Evolutionary conservation across 2,888 invertebrate genomes (phyloP).

Genomic region (Acleris sparsana): DNA sequence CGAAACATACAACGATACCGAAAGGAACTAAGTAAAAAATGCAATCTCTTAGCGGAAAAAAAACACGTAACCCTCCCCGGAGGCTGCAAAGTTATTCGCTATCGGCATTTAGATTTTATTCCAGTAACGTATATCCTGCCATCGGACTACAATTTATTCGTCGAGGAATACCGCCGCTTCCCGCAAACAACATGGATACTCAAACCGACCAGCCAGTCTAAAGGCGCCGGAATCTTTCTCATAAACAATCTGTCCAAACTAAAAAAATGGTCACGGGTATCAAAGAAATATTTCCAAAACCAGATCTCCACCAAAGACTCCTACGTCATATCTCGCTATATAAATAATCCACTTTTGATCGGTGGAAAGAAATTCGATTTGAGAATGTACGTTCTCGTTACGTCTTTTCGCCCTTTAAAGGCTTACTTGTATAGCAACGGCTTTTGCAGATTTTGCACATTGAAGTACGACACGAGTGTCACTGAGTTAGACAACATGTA

Average conservation of each 20-base stretch:
- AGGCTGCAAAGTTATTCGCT: slow-evolving; percentile 86
- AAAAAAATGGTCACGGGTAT: slow-evolving; percentile 90
- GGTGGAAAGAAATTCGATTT: slow-evolving; percentile 98
- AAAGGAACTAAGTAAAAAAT: slow-evolving; percentile 93
- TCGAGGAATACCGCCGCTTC: slow-evolving; percentile 93
- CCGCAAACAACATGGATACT: slow-evolving; percentile 96
- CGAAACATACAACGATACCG: slow-evolving; percentile 95
- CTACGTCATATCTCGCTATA: slow-evolving; percentile 97
- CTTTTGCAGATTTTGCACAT: slow-evolving; percentile 97
- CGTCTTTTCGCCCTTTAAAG: slow-evolving; percentile 95
- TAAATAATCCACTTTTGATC: slow-evolving; percentile 95
- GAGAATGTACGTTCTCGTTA: slow-evolving; percentile 94
- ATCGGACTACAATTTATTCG: slow-evolving; percentile 95
- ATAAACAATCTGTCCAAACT: slow-evolving; percentile 90
- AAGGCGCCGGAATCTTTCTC: slow-evolving; percentile 93
- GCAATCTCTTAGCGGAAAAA: slow-evolving; percentile 90
- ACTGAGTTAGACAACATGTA: slow-evolving; percentile 95
- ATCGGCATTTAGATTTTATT: slow-evolving; percentile 91
- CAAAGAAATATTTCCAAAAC: slow-evolving; percentile 90
- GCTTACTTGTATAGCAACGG: slow-evolving; percentile 95
- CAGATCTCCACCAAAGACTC: slow-evolving; percentile 91
- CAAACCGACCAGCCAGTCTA: slow-evolving; percentile 95
- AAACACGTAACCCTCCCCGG: slow-evolving; percentile 53
- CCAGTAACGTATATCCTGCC: slow-evolving; percentile 95
- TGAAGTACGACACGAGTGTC: slow-evolving; percentile 94